Percentiles rank a stretch among this genome's conserved stretches.
Evolutionary conservation across 1,140 invertebrate species (phyloP).

Genomic region (Agrypnia vestita): DNA sequence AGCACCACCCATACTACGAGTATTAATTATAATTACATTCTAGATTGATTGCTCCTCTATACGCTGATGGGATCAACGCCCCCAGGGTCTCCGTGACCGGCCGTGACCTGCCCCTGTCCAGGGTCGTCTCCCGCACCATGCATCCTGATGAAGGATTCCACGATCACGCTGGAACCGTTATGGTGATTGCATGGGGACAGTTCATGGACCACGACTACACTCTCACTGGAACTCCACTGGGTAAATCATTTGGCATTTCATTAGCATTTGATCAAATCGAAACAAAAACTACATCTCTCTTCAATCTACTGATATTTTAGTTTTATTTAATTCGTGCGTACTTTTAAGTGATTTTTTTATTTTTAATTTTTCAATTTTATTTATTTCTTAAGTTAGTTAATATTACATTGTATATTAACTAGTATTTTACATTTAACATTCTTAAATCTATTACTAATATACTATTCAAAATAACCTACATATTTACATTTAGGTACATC

Average conservation of each 20-base stretch:
- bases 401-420: too few species aligned
- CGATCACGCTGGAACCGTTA: slow-evolving; percentile 94
- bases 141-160: slow-evolving; percentile 94
- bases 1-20: too few species aligned
- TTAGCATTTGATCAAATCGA: slow-evolving; percentile 4
- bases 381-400: too few species aligned
- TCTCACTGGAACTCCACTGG: slow-evolving; percentile 87
- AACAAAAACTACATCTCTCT: too few species aligned
- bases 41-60: slow-evolving; percentile 84
- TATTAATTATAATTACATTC: slow-evolving; percentile 42
- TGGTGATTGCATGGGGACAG: slow-evolving; percentile 95
- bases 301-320: too few species aligned
- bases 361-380: too few species aligned
- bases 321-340: too few species aligned
- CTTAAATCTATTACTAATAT: too few species aligned
- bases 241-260: slow-evolving; percentile 69
- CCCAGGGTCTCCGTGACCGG: slow-evolving; percentile 85
- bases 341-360: too few species aligned
- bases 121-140: slow-evolving; percentile 90
- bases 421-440: too few species aligned
- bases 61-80: slow-evolving; percentile 86
- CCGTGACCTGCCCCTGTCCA: slow-evolving; percentile 82
- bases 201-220: slow-evolving; percentile 97
- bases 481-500: too few species aligned
- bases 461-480: too few species aligned